phyloP scores from a whole-genome alignment of 1,140 invertebrate species.

The Macrobrachium nipponense region DNA sequence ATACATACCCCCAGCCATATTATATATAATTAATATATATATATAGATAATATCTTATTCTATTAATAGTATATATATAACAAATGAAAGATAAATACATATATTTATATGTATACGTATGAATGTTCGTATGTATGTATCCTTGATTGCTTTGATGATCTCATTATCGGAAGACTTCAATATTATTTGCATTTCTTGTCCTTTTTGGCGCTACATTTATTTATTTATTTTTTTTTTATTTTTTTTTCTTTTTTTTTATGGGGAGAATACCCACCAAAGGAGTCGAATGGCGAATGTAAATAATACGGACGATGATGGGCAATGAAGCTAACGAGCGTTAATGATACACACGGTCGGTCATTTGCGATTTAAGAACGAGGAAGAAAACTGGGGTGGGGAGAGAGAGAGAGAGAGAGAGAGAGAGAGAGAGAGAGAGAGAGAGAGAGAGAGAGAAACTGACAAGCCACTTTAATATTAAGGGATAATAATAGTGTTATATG shows the following conservation, averaged over 20 bases:
- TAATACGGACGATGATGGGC: slow-evolving; percentile 36
- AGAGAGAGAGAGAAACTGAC: neutral
- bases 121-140: too few species aligned
- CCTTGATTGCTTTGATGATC: too few species aligned
- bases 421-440: neutral
- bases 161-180: too few species aligned
- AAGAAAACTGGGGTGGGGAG: neutral
- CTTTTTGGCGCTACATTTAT: neutral
- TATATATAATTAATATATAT: too few species aligned
- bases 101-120: too few species aligned
- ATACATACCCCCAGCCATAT: too few species aligned
- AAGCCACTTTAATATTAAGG: neutral
- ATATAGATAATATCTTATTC: too few species aligned
- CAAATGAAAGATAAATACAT: too few species aligned
- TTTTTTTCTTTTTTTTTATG: neutral
- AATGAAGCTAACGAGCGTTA: slow-evolving; percentile 38
- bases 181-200: too few species aligned
- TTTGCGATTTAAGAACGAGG: slow-evolving; percentile 32
- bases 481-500: too few species aligned
- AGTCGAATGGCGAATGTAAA: slow-evolving; percentile 42
- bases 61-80: too few species aligned
- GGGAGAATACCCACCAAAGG: slow-evolving; percentile 17
- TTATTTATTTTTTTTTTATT: slow-evolving; percentile 23
- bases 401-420: neutral
- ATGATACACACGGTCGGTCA: slow-evolving; percentile 35